A percentile compares a stretch with the other conserved stretches of the same genome.
Conservation (phyloP, 2,113 vertebrate species). For the Peromyscus leucopus region DNA sequence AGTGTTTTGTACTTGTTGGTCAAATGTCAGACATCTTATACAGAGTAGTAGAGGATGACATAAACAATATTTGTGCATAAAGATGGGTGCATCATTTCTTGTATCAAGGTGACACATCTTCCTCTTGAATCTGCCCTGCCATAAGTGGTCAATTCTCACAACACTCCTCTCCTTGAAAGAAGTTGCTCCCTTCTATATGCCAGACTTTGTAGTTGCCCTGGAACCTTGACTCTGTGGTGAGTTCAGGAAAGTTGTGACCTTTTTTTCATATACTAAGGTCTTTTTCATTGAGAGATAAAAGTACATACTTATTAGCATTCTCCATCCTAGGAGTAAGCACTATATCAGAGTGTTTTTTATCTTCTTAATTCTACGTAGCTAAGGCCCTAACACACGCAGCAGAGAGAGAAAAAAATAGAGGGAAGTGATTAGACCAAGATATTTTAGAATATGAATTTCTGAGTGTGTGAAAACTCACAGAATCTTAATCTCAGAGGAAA, state of each 20-base stretch:
- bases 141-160: not conserved
- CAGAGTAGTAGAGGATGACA: not conserved
- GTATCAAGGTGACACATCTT: not conserved
- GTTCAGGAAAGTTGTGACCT: not conserved
- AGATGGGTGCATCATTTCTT: not conserved
- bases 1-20: not conserved
- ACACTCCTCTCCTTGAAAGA: not conserved
- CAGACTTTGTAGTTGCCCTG: not conserved
- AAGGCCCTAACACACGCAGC: not conserved
- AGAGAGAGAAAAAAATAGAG: not conserved
- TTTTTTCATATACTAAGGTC: not conserved
- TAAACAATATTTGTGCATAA: not conserved
- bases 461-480: constrained; percentile 45
- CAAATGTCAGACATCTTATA: not conserved
- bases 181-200: not conserved
- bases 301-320: not conserved
- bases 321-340: not conserved
- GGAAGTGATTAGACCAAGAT: not conserved
- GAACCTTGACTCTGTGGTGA: not conserved
- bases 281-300: not conserved
- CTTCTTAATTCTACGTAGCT: not conserved
- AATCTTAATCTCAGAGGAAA: constrained; percentile 32
- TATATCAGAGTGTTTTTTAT: not conserved
- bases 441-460: constrained; percentile 49
- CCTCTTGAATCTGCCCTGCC: not conserved